Evolutionary conservation across 2,888 invertebrate species (phyloP).

Genomic region (Panopea generosa): DNA sequence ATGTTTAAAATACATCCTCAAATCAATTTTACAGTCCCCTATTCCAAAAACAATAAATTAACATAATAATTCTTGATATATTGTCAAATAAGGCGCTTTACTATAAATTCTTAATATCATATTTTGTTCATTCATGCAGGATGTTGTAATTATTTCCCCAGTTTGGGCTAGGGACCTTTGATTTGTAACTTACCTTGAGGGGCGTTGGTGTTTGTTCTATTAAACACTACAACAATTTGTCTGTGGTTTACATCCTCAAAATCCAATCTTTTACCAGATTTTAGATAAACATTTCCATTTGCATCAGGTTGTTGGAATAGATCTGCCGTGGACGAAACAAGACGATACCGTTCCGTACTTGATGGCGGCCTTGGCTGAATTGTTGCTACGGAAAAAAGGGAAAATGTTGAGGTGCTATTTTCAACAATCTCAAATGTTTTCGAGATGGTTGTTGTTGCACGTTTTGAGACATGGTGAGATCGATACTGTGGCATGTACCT

Average conservation of each 20-base stretch:
- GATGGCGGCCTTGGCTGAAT: slow-evolving; percentile 41
- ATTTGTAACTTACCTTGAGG: slow-evolving; percentile 64
- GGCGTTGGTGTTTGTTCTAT: slow-evolving; percentile 65
- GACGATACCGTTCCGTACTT: slow-evolving; percentile 57
- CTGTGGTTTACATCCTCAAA: slow-evolving; percentile 89
- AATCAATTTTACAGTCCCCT: no score
- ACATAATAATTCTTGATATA: no score
- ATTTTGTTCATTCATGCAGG: no score
- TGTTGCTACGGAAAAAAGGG: slow-evolving; percentile 62
- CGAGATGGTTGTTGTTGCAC: slow-evolving; percentile 56
- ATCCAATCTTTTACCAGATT: slow-evolving; percentile 86
- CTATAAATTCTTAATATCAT: no score
- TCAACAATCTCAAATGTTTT: slow-evolving; percentile 64
- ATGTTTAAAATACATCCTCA: no score
- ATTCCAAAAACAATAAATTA: no score
- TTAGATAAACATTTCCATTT: slow-evolving; percentile 68
- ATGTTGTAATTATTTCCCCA: no score
- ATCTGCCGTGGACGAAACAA: slow-evolving; percentile 55
- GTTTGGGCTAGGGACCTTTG: no score
- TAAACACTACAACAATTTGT: slow-evolving; percentile 70
- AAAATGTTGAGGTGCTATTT: slow-evolving; percentile 58
- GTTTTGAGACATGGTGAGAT: slow-evolving; percentile 59
- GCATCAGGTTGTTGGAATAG: slow-evolving; percentile 61
- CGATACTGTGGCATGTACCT: slow-evolving; percentile 43
- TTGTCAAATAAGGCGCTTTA: no score